These are phyloP conservation scores for Hydriomena furcata DNA, from an alignment of 2,888 invertebrate species.

Conservation along the genomic window DNA sequence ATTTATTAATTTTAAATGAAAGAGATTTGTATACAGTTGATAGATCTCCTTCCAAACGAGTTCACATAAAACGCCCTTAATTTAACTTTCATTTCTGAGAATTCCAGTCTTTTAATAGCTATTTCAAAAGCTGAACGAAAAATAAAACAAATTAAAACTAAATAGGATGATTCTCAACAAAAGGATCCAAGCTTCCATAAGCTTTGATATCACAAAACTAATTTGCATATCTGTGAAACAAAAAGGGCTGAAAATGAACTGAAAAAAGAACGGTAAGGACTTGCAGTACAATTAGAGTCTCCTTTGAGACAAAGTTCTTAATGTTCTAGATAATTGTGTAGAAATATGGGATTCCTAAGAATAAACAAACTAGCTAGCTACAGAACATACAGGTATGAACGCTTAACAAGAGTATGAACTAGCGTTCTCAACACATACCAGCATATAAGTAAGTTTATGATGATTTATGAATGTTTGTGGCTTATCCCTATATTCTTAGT, in stretches of 20 bases:
- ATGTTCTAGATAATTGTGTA: slow-evolving; percentile 24
- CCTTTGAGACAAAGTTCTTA: slow-evolving; percentile 27
- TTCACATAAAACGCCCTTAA: no score
- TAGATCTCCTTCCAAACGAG: no score
- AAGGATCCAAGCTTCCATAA: slow-evolving; percentile 13
- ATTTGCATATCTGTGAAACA: slow-evolving; percentile 22
- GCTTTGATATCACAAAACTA: slow-evolving; percentile 24
- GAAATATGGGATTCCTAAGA: slow-evolving; percentile 13
- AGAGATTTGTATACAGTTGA: no score
- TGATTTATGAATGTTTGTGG: no score
- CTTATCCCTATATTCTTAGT: no score
- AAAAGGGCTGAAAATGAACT: slow-evolving; percentile 15
- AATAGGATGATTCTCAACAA: slow-evolving; percentile 7
- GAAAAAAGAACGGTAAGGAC: slow-evolving; percentile 12
- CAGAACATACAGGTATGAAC: not conserved
- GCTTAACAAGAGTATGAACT: not conserved
- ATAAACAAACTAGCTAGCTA: not conserved
- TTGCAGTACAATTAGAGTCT: slow-evolving; percentile 20
- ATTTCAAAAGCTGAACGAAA: slow-evolving; percentile 10
- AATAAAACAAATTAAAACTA: slow-evolving; percentile 20
- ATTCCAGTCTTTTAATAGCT: not conserved
- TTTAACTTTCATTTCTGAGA: no score
- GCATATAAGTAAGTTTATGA: no score
- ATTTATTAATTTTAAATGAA: no score
- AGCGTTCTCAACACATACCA: no score